These are phyloP conservation scores for Apostichopus parvimensis DNA, from an alignment of 35 echinoderm and acorn worm genomes.

Conservation along the genomic window DNA sequence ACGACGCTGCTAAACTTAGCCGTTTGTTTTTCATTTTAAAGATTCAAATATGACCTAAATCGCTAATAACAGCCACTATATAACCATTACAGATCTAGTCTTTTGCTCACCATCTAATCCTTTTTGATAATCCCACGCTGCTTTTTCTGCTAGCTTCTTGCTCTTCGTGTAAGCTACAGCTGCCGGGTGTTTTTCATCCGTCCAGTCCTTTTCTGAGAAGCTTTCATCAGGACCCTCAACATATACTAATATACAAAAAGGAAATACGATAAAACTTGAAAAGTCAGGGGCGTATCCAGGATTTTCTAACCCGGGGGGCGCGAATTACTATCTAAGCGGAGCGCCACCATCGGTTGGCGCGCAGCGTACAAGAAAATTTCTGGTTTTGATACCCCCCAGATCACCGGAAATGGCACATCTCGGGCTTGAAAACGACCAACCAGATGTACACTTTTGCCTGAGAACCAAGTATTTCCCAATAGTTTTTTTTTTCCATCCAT, in stretches of 20 bases:
- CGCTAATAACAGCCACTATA: background rate
- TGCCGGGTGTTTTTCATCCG: slow-evolving; percentile 14
- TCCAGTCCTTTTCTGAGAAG: slow-evolving; percentile 67
- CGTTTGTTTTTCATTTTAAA: background rate
- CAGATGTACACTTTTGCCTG: no score
- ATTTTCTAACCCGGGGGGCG: no score
- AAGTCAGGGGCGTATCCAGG: no score
- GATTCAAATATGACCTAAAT: background rate
- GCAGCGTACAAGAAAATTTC: background rate
- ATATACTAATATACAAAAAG: background rate
- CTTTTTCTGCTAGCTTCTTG: slow-evolving; percentile 83
- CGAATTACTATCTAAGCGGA: no score
- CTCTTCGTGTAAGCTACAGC: slow-evolving; percentile 73
- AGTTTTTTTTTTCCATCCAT: no score
- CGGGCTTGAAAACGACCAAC: no score
- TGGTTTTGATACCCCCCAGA: background rate
- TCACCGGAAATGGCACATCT: no score
- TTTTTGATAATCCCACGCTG: slow-evolving; percentile 79
- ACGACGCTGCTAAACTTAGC: background rate
- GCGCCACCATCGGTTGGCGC: no score
- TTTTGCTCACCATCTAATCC: slow-evolving; percentile 41
- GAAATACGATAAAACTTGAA: background rate
- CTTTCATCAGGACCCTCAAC: background rate
- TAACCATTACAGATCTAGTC: background rate
- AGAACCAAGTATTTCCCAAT: no score